These are phyloP conservation scores for Eledone cirrhosa DNA, from an alignment of 2,888 invertebrate species.

Conservation along the genomic window DNA sequence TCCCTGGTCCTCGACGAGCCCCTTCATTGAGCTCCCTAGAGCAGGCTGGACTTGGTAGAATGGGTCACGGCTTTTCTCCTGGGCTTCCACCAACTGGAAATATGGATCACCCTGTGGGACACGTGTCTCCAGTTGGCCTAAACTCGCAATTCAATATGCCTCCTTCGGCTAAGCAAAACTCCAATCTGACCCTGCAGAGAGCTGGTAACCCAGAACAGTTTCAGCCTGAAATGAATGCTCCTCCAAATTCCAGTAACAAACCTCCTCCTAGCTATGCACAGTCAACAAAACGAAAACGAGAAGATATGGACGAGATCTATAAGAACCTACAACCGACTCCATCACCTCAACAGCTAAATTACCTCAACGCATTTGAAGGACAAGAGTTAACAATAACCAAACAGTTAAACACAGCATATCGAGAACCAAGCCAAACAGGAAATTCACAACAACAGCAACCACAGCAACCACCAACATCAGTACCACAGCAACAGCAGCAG, in stretches of 20 bases:
- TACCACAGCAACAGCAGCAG: constrained; percentile 5
- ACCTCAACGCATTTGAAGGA: constrained; percentile 93
- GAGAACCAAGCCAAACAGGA: constrained; percentile 51
- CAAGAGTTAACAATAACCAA: constrained; percentile 96
- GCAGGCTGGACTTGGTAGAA: constrained; percentile 39
- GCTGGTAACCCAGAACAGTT: constrained; percentile 65
- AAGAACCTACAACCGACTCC: constrained; percentile 78
- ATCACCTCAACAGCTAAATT: constrained; percentile 94
- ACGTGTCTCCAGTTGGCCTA: constrained; percentile 38
- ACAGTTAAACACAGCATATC: constrained; percentile 86
- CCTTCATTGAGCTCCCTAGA: constrained; percentile 40
- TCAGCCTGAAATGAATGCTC: constrained; percentile 50
- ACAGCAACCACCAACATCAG: constrained; percentile 12
- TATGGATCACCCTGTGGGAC: constrained; percentile 26
- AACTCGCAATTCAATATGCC: constrained; percentile 41
- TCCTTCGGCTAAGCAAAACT: constrained; percentile 41
- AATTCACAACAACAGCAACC: constrained; percentile 40
- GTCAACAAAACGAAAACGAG: constrained; percentile 61
- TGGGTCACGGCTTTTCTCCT: constrained; percentile 45
- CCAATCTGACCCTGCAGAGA: constrained; percentile 56
- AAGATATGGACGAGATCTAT: constrained; percentile 77
- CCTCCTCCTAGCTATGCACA: constrained; percentile 66
- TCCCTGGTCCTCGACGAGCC: constrained; percentile 45
- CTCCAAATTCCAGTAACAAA: constrained; percentile 47
- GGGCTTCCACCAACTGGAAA: constrained; percentile 27